Evolutionary conservation across 2,888 invertebrate genomes (phyloP), one percentile per base, ranked within the genome.

Genomic region (Polymixis flavicincta): DNA sequence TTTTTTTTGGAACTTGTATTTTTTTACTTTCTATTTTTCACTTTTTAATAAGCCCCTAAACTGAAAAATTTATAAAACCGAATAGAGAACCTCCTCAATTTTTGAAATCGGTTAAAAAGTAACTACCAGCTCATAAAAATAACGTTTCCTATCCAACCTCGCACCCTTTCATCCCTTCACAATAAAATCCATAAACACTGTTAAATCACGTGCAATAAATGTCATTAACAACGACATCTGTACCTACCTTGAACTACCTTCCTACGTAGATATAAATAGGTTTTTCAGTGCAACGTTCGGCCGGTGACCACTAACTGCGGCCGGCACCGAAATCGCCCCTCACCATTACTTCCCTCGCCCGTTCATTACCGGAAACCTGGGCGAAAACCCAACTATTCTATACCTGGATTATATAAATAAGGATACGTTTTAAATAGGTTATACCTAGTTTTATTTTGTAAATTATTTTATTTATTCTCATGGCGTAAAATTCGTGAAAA

Each of bases 351-450:
- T 85, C 85, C 86, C 87, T 83, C 86, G 80, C 82, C 78, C 90
- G 90, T 91, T 92, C 91, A 92, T 92, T 92, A 92, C 89, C 86
- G 89, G 89, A 89, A 89, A 91, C 88, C 91, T 86, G 88, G 80
- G 76, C 80, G 84, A 83, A 85, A 86, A 86, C 80, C 83, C 79
- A 78, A 82, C 87, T 85, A 83, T 86, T 86, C 76, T 75, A 76
- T 82, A 76, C 78, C 66, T 72, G 67, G 88, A 87, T 69, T 77
- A 65, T 13, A 67, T 8, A 68, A 78, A 50, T 5, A 2, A 48
- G 57, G 78, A 83, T 32, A 66, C 14, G 57, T 48, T 28, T 25
- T 0, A 19, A 37, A 59, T 8, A 28, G 3, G 3, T 17, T 9
- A 17, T 9, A 42, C 17, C n/a, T 37, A 13, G 13, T 14, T n/a